Percentiles rank a stretch among this genome's conserved stretches.
These are phyloP conservation scores for Hydrochoerus hydrochaeris DNA, from an alignment of 2,113 vertebrate genomes.

Conservation along the genomic window DNA sequence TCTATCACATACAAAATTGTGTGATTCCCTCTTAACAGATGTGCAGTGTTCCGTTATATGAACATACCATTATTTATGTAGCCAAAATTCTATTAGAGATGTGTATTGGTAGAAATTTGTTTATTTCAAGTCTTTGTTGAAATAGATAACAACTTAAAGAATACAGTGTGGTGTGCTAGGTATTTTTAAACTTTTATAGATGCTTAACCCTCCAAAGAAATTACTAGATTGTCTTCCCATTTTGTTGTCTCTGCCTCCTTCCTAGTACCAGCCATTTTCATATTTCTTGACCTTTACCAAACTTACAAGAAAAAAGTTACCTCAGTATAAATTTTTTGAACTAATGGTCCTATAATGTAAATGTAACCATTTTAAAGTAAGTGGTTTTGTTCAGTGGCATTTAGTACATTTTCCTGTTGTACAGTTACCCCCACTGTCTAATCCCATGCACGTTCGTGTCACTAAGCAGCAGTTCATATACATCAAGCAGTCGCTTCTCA, in stretches of 20 bases:
- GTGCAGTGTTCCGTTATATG: background rate
- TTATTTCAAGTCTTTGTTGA: background rate
- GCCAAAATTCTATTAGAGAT: background rate
- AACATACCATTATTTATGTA: background rate
- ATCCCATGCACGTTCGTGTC: background rate
- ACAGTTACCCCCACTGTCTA: background rate
- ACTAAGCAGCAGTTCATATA: background rate
- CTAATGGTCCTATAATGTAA: background rate
- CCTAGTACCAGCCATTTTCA: background rate
- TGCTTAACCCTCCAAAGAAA: background rate
- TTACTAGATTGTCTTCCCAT: background rate
- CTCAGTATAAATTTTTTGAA: background rate
- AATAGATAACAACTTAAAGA: background rate
- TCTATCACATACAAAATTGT: background rate
- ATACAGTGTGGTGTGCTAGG: background rate
- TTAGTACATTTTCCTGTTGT: background rate
- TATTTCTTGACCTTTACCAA: conserved; percentile 14
- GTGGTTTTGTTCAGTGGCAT: background rate
- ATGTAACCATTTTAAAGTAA: conserved; percentile 9
- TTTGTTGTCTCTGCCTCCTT: background rate
- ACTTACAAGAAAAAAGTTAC: background rate
- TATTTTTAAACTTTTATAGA: conserved; percentile 19
- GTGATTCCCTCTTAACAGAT: background rate
- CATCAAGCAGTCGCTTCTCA: background rate
- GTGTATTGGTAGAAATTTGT: conserved; percentile 6